phyloP scores from a whole-genome alignment of 2,888 invertebrate species.

The Lasioglossum villosulum region DNA sequence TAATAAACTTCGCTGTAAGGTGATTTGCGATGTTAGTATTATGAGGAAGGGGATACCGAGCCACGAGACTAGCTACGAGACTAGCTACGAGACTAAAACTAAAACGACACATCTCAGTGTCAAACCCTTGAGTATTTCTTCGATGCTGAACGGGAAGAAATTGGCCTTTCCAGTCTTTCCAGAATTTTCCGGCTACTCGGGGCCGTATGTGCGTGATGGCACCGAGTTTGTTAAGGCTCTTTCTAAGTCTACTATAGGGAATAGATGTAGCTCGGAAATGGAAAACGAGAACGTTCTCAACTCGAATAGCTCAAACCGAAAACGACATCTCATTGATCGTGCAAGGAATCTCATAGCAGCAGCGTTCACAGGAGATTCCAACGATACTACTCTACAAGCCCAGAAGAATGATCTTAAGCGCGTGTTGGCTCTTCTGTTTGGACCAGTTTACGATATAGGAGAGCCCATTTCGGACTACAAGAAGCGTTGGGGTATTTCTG shows the following conservation, averaged over 20 bases:
- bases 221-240: constrained; percentile 78
- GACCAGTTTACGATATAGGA: constrained; percentile 26
- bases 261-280: constrained; percentile 75
- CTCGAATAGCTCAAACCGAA: constrained; percentile 14
- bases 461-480: constrained; percentile 77
- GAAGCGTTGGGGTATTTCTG: constrained; percentile 86
- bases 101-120: constrained; percentile 49
- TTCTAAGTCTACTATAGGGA: constrained; percentile 83
- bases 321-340: constrained; percentile 25
- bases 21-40: constrained; percentile 54
- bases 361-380: constrained; percentile 29
- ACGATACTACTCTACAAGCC: constrained; percentile 27
- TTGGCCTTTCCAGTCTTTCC: constrained; percentile 10
- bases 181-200: constrained; percentile 65
- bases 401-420: constrained; percentile 34
- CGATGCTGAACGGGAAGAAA: constrained; percentile 20
- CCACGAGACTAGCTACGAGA: constrained; percentile 58
- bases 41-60: constrained; percentile 51
- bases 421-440: constrained; percentile 43
- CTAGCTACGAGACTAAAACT: constrained; percentile 44
- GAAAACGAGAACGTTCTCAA: constrained; percentile 2
- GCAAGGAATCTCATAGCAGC: constrained; percentile 56
- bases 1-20: constrained; percentile 62
- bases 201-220: constrained; percentile 62
- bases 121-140: constrained; percentile 35